Base-by-base conservation (phyloP, 2,888 invertebrate species). In the Eristalinus aeneus region DNA sequence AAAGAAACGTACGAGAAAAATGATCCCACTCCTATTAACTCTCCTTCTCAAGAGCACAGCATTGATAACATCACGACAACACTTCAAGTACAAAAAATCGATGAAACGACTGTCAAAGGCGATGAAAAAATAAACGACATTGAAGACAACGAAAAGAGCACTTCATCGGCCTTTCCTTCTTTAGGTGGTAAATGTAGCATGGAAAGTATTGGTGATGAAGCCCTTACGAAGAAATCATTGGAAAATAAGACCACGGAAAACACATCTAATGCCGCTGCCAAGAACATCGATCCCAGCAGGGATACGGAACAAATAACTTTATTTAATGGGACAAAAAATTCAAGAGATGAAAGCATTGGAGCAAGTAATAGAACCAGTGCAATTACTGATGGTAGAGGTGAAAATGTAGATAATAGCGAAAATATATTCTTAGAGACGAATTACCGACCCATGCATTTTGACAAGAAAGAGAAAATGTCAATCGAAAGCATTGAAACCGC, bases 401-500 rank as follows among this genome's bases (percentile, higher is more conserved):
- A 86, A 75, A 78, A 81, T 77, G 72, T 22, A 69, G 78, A 83
- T 72, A 86, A 65, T 56, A 67, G 22, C 32, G 78, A 76, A 65
- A 74, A 54, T 60, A 81, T 58, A 68, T 58, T 58, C 39, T 73
- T 53, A 34, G 76, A 81, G 72, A 65, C 78, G 46, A 79, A 16
- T 63, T 87, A 87, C 61, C 87, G 74, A 27, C 87, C 87, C 53
- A 56, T 79, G 60, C 80, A 87, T 67, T 88, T 89, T 39, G 88
- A 88, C 16, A 89, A 86, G 31, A 88, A 88, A 53, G 88, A 89
- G 65, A 89, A 90, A 76, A 89, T 92, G 89, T 91, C 92, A 79
- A 91, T 92, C 88, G 92, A 92, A 90, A 92, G 91, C 89, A 92
- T 92, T 89, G 92, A 92, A 90, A 92, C 91, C 89, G 91, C 90